phyloP scores from a whole-genome alignment of 2,113 vertebrate genomes.

The Hepsetus odoe region DNA sequence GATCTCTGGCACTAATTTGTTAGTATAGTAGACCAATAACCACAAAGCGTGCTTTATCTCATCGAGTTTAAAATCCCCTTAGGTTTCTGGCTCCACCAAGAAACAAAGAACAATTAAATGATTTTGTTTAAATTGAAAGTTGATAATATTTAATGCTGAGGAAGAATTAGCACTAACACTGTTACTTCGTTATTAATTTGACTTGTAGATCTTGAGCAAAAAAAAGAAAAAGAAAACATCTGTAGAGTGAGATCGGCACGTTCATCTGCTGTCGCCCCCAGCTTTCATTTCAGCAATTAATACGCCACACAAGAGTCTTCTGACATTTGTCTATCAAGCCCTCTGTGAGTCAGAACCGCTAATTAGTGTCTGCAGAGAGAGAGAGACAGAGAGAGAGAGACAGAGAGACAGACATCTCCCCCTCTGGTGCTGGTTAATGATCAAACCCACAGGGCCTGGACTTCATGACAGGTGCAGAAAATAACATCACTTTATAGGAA shows the following conservation, averaged over 20 bases:
- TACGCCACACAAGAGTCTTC: slow-evolving; percentile 66
- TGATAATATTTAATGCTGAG: neutral
- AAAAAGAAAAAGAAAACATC: slow-evolving; percentile 26
- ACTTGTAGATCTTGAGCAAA: slow-evolving; percentile 56
- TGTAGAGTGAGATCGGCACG: slow-evolving; percentile 31
- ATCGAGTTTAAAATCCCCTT: too few relatives aligned
- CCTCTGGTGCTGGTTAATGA: slow-evolving; percentile 60
- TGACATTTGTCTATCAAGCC: slow-evolving; percentile 80
- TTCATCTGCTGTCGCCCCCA: slow-evolving; percentile 43
- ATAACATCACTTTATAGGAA: slow-evolving; percentile 48
- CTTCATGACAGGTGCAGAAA: slow-evolving; percentile 57
- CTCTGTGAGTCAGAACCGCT: slow-evolving; percentile 65
- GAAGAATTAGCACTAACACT: slow-evolving; percentile 3
- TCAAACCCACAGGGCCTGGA: slow-evolving; percentile 58
- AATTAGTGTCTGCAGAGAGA: slow-evolving; percentile 69
- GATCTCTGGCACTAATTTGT: too few relatives aligned
- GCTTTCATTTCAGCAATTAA: slow-evolving; percentile 75
- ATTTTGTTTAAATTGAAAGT: neutral
- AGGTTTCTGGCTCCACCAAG: too few relatives aligned
- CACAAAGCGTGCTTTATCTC: too few relatives aligned
- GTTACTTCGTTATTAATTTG: slow-evolving; percentile 47
- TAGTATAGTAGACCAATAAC: too few relatives aligned
- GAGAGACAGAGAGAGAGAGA: slow-evolving; percentile 26
- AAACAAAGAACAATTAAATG: neutral
- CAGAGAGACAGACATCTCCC: slow-evolving; percentile 52